Conservation (phyloP, 64 coral and sea anemone genomes). For the Porites lutea region DNA sequence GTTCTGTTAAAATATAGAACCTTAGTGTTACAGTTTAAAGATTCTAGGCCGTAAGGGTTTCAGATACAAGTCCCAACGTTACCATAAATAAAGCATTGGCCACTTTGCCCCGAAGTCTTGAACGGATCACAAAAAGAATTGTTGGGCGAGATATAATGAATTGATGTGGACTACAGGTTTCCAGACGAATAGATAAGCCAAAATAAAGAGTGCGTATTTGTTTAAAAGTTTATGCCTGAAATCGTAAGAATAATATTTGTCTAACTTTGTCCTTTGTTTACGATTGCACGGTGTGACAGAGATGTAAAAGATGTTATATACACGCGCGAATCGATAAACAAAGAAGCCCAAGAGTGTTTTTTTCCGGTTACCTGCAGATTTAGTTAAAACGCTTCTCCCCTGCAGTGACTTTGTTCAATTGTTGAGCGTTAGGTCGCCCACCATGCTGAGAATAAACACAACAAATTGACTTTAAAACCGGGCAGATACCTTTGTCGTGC, state of each 20-base stretch:
- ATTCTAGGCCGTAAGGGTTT: no score
- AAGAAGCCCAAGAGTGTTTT: neutral
- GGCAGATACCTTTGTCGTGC: neutral
- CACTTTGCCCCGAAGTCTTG: no score
- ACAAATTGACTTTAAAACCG: neutral
- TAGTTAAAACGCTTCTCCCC: neutral
- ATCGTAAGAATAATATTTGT: neutral
- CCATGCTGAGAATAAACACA: conserved; percentile 1
- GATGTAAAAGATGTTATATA: neutral
- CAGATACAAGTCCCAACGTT: no score
- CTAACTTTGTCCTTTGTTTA: neutral
- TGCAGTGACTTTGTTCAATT: conserved; percentile 26
- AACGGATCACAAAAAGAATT: no score
- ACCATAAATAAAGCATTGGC: no score
- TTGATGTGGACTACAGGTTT: neutral
- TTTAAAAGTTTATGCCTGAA: neutral
- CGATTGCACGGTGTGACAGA: neutral
- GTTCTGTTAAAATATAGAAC: no score
- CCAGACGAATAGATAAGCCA: neutral
- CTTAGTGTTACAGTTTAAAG: no score
- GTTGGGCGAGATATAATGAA: no score
- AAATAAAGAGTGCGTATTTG: neutral
- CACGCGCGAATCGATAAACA: neutral
- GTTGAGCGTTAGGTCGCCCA: neutral
- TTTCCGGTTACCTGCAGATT: neutral